phyloP scores from a whole-genome alignment of 2,113 vertebrate genomes.

The Pelobates fuscus region DNA sequence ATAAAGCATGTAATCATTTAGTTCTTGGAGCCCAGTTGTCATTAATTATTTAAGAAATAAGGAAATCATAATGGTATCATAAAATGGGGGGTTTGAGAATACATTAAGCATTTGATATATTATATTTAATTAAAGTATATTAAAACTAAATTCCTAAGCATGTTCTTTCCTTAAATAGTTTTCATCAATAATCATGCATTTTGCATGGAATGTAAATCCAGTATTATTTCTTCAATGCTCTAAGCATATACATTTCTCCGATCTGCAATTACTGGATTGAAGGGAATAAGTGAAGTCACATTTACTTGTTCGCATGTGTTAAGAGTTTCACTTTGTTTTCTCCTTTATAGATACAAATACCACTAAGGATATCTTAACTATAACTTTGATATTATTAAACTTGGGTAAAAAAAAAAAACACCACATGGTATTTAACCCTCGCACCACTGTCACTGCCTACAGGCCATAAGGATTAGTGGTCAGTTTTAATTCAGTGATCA shows the following conservation, averaged over 20 bases:
- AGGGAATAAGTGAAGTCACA: too few species aligned
- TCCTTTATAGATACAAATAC: too few species aligned
- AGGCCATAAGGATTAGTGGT: too few species aligned
- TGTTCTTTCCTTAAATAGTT: conserved; percentile 30
- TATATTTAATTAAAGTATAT: conserved; percentile 41
- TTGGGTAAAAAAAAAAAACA: too few species aligned
- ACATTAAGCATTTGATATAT: conserved; percentile 1
- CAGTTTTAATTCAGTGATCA: too few species aligned
- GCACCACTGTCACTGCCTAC: too few species aligned
- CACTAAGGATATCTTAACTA: too few species aligned
- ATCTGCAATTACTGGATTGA: neutral
- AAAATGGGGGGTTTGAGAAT: conserved; percentile 6
- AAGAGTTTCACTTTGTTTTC: too few species aligned
- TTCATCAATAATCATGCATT: conserved; percentile 34
- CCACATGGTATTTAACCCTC: too few species aligned
- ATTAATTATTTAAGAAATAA: conserved; percentile 35
- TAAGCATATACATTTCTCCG: conserved; percentile 20
- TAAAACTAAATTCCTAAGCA: conserved; percentile 27
- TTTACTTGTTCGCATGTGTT: too few species aligned
- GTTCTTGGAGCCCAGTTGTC: conserved; percentile 10
- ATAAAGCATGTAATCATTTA: neutral
- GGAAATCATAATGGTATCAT: conserved; percentile 12
- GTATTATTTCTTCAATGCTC: conserved; percentile 6
- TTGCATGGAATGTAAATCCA: conserved; percentile 29
- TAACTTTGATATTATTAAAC: too few species aligned